phyloP scores from a whole-genome alignment of 2,113 vertebrate species.

The Falco punctatus region DNA sequence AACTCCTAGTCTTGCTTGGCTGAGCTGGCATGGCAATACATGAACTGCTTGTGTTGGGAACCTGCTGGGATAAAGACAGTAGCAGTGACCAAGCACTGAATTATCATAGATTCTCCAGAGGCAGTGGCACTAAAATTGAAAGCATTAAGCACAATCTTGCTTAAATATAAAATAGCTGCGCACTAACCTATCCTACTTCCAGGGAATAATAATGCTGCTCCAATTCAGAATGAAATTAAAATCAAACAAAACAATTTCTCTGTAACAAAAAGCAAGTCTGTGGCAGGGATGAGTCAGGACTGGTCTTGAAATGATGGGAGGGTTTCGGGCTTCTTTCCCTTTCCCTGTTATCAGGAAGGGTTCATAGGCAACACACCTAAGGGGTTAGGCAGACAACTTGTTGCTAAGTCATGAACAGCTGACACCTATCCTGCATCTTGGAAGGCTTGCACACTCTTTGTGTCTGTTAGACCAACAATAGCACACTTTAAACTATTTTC shows the following conservation, averaged over 20 bases:
- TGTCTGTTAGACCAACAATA: background rate
- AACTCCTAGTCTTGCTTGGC: conserved; percentile 10
- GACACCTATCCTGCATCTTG: background rate
- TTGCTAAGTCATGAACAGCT: background rate
- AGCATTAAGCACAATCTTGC: background rate
- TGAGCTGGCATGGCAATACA: background rate
- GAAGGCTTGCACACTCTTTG: background rate
- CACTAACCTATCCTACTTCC: background rate
- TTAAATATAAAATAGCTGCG: background rate
- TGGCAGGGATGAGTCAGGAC: background rate
- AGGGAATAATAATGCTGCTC: background rate
- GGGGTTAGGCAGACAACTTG: background rate
- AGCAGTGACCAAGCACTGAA: conserved; percentile 3
- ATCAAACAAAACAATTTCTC: conserved; percentile 5
- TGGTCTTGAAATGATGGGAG: background rate
- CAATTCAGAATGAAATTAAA: conserved; percentile 16
- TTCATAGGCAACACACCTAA: background rate
- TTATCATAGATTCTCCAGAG: background rate
- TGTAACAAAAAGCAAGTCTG: background rate
- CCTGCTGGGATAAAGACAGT: conserved; percentile 10
- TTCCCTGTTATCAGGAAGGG: background rate
- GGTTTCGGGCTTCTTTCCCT: background rate
- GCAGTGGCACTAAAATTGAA: background rate
- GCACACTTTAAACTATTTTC: background rate
- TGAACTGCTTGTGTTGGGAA: background rate